Conservation (phyloP, 2,113 vertebrate genomes). For the Numenius arquata region DNA sequence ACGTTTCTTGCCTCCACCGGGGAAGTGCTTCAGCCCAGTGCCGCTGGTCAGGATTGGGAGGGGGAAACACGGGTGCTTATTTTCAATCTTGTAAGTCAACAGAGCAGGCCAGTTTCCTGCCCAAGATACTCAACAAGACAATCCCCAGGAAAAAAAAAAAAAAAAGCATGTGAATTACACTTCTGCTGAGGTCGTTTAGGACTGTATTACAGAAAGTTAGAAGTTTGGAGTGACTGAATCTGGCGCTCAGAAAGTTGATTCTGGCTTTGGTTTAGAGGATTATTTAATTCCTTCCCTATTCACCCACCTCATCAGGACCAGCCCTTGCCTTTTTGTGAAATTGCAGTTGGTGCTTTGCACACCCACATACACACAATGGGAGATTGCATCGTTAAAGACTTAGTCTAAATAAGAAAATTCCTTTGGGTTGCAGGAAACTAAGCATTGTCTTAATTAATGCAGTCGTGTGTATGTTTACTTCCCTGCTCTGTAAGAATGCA, state of each 20-base stretch:
- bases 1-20: not conserved
- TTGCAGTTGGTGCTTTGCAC: not conserved
- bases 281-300: not conserved
- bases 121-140: not conserved
- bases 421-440: slow-evolving; percentile 3
- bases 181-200: not conserved
- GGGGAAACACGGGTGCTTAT: not conserved
- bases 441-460: slow-evolving; percentile 27
- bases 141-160: not conserved
- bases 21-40: not conserved
- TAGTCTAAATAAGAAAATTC: slow-evolving; percentile 11
- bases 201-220: not conserved
- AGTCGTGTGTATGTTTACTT: not conserved
- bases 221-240: not conserved
- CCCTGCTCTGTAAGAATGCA: not conserved
- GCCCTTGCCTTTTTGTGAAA: not conserved
- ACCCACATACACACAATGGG: not conserved
- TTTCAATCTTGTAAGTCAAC: not conserved
- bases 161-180: not conserved
- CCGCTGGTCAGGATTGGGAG: not conserved
- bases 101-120: not conserved
- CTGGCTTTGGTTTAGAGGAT: not conserved
- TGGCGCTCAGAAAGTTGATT: not conserved
- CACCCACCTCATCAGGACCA: not conserved
- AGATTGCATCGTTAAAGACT: not conserved